Conservation (phyloP, 2,888 invertebrate genomes). For the Acleris laterana region DNA sequence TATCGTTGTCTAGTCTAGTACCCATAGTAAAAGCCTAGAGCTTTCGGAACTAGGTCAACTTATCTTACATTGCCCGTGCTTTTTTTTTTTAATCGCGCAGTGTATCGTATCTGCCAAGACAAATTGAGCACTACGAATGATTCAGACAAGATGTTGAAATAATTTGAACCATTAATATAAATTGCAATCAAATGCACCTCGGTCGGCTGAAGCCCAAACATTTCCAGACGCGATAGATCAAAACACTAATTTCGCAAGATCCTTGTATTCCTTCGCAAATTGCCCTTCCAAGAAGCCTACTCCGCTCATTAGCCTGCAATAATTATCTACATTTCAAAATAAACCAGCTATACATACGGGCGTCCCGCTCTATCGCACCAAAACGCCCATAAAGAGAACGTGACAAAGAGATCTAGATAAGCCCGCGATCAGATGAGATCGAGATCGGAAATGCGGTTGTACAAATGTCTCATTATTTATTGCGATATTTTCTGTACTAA, state of each 20-base stretch:
- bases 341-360: slow-evolving; percentile 55
- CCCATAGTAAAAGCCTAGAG: too few species aligned
- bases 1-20: too few species aligned
- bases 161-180: slow-evolving; percentile 1
- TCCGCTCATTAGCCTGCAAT: slow-evolving; percentile 64
- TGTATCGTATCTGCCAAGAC: neutral
- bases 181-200: slow-evolving; percentile 3
- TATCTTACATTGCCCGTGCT: too few species aligned
- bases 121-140: neutral
- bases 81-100: too few species aligned
- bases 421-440: slow-evolving; percentile 66
- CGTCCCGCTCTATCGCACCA: slow-evolving; percentile 54
- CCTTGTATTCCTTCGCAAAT: slow-evolving; percentile 52
- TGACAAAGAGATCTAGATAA: slow-evolving; percentile 73
- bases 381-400: slow-evolving; percentile 52
- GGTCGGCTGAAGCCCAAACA: slow-evolving; percentile 29
- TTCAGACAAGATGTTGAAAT: slow-evolving; percentile 14
- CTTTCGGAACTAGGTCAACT: too few species aligned
- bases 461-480: slow-evolving; percentile 71
- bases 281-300: slow-evolving; percentile 59
- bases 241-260: slow-evolving; percentile 23
- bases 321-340: slow-evolving; percentile 68
- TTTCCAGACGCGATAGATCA: slow-evolving; percentile 48
- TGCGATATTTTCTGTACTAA: slow-evolving; percentile 57
- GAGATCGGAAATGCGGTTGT: slow-evolving; percentile 64